Base-by-base conservation (phyloP, 2,797 vertebrate genomes). In the Pantherophis alleghaniensis region DNA sequence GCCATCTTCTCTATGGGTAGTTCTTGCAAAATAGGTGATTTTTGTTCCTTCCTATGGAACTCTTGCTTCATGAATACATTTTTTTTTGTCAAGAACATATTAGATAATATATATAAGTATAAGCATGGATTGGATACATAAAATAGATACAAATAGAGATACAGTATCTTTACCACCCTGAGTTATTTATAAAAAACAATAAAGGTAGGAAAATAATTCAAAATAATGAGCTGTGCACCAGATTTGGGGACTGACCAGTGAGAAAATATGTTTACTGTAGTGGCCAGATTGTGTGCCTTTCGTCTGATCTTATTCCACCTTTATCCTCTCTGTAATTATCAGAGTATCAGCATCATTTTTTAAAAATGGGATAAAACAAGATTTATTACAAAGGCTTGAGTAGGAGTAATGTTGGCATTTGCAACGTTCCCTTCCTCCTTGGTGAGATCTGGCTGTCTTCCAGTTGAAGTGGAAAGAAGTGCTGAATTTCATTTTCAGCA, bases 401-500 rank as follows among this genome's bases (percentile, higher is more conserved):
- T 87, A 51, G 92, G 94, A 92, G 86, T 88, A 13, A 79, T 28
- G 89, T 28, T n/a, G 56, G 91, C 87, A 92, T 93, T 87, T 37
- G 92, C 86, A 89, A 92, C 87, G 57, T 93, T 89, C 60, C 32
- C 37, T 83, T 93, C 87, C 63, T 88, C 66, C 14, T 91, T 93
- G 95, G 90, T 91, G 37, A 83, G 74, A 83, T 47, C 92, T 47
- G 91, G 87, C 47, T 86, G 79, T 69, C 51, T 90, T 90, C 88
- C 94, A 79, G 20, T 92, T 57, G 0, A n/a, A 91, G 94, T 53
- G 60, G 56, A 51, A 86, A 95, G 94, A 94, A 93, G 86, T 92
- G 57, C 11, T 94, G 60, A 28, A 60, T 93, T 95, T 94, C 93
- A 94, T 96, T 95, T 91, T 90, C 86, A 74, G 24, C 92, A 87